Percentiles rank a stretch among this genome's conserved stretches.
These are phyloP conservation scores for Zaprionus obscuricornis DNA, from an alignment of 2,888 invertebrate genomes.

Conservation along the genomic window DNA sequence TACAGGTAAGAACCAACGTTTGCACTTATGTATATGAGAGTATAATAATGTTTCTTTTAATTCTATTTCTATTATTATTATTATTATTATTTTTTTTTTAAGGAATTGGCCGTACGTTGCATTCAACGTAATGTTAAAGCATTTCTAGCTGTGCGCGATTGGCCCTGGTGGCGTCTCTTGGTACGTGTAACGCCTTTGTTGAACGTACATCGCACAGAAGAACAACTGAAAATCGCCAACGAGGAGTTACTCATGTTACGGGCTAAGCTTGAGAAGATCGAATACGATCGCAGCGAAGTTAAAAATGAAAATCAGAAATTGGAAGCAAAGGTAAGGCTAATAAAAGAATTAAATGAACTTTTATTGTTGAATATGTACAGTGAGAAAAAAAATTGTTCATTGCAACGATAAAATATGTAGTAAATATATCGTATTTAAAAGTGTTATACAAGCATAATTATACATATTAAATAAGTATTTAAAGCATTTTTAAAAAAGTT, in stretches of 20 bases:
- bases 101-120: slow-evolving; percentile 94
- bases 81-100: not conserved
- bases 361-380: too few relatives aligned
- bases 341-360: not conserved
- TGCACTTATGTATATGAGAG: not conserved
- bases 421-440: too few relatives aligned
- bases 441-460: too few relatives aligned
- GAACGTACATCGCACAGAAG: slow-evolving; percentile 96
- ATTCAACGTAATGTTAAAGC: slow-evolving; percentile 97
- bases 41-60: not conserved
- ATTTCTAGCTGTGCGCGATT: slow-evolving; percentile 94
- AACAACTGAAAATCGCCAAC: slow-evolving; percentile 92
- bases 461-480: too few relatives aligned
- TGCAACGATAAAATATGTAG: too few relatives aligned
- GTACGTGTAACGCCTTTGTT: slow-evolving; percentile 95
- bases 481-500: too few relatives aligned
- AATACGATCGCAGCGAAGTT: slow-evolving; percentile 92
- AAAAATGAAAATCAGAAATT: slow-evolving; percentile 95
- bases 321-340: slow-evolving; percentile 92
- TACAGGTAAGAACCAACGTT: slow-evolving; percentile 84
- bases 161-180: slow-evolving; percentile 99
- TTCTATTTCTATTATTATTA: too few relatives aligned
- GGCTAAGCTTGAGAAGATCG: slow-evolving; percentile 92
- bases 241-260: slow-evolving; percentile 93
- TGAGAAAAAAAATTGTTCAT: too few relatives aligned